Base-by-base conservation (phyloP, 2,888 invertebrate genomes). In the Drosophila paramelanica region DNA sequence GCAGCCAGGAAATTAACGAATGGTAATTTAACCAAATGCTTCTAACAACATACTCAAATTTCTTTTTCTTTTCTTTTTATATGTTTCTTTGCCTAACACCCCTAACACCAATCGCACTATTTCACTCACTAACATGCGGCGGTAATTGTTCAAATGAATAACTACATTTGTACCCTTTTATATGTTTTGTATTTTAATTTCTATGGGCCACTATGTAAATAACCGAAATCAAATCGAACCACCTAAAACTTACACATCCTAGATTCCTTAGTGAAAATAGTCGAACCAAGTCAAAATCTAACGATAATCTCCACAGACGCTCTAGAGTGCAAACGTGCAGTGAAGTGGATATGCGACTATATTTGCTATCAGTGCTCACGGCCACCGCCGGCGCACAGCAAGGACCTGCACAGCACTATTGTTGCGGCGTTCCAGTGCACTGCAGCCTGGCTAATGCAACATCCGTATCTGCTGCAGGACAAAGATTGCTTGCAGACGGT, bases 291-390 rank as follows among this genome's bases (percentile, higher is more conserved):
- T 87, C 91, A 91, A 91, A 91, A 91, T 91, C 73, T 92, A 90
- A 92, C 92, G 90, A 92, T 92, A 90, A 91, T 92, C 91, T 92
- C 92, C 89, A 91, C 93, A 97, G 97, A 97, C 93, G 96, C 96
- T 57, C 93, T 97, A 88, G 97, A 98, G 92, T 97, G 97, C 91
- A 96, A 97, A 93, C 94, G 97, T 89, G 97, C 97, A 13, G 98
- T 99, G 23, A 98, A 98, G 89, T 99, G 98, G 97, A 95, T 99
- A 64, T 99, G 99, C 93, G 98, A 99, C 93, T 99, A 99, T 93
- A 98, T 99, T 87, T 96, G 97, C 58, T 96, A 97, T 92, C 98
- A 98, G 92, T 98, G 98, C 93, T 97, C 97, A 87, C 95, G 98
- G 75, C 99, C 98, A 58, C 99, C 97, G 58, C 98, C 96, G 64